phyloP scores from a whole-genome alignment of 2,888 invertebrate genomes.

The Luffia ferchaultella region DNA sequence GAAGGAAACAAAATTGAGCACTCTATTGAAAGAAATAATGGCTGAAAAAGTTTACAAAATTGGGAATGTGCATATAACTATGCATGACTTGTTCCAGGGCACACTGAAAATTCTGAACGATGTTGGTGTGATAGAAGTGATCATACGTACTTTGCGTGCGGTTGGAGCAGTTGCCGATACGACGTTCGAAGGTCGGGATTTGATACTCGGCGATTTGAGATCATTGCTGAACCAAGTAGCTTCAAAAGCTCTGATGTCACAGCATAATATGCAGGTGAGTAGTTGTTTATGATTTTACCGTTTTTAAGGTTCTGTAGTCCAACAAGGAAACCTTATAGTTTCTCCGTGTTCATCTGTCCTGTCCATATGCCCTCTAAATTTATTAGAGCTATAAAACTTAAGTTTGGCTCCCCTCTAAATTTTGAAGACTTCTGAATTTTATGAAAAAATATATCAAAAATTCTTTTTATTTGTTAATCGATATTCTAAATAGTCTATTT shows the following conservation, averaged over 20 bases:
- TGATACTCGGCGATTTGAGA: conserved; percentile 36
- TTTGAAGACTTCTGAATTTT: too few species aligned
- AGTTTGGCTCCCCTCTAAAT: too few species aligned
- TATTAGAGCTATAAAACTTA: too few species aligned
- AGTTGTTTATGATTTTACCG: conserved; percentile 14
- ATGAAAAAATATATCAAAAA: too few species aligned
- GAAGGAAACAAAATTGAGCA: conserved; percentile 85
- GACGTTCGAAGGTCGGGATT: conserved; percentile 33
- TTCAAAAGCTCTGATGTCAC: conserved; percentile 31
- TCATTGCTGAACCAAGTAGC: conserved; percentile 35
- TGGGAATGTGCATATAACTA: too few species aligned
- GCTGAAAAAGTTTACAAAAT: conserved; percentile 91
- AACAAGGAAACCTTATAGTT: too few species aligned
- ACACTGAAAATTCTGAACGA: conserved; percentile 38
- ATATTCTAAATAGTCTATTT: too few species aligned
- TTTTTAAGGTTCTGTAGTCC: too few species aligned
- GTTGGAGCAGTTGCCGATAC: conserved; percentile 24
- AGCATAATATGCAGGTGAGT: conserved; percentile 38
- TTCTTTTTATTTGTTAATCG: too few species aligned
- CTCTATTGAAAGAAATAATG: conserved; percentile 86
- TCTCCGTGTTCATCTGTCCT: too few species aligned
- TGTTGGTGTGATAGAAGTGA: conserved; percentile 37
- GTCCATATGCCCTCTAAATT: too few species aligned
- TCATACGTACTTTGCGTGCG: conserved; percentile 34
- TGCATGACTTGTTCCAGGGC: too few species aligned